Percentiles rank a stretch among this genome's conserved stretches.
Evolutionary conservation across 2,888 invertebrate genomes (phyloP).

Genomic region (Diploptera punctata): DNA sequence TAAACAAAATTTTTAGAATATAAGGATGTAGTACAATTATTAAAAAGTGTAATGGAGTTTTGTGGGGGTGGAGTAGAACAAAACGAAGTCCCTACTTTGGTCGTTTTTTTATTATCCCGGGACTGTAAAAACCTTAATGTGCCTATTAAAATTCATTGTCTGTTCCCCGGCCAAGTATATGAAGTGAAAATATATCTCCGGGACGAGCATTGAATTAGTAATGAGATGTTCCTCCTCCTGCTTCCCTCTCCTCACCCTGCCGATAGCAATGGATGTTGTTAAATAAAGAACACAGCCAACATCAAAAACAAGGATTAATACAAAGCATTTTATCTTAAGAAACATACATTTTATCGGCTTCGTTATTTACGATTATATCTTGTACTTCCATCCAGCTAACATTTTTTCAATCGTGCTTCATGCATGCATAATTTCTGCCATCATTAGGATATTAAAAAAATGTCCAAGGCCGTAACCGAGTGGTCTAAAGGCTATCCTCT

Average conservation of each 20-base stretch:
- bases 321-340: too few species aligned
- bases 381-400: too few species aligned
- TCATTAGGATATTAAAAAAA: too few species aligned
- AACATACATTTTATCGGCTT: too few species aligned
- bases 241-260: slow-evolving; percentile 8
- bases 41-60: too few species aligned
- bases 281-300: slow-evolving; percentile 9
- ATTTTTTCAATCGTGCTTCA: too few species aligned
- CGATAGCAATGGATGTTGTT: slow-evolving; percentile 30
- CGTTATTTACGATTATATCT: too few species aligned
- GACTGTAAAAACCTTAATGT: slow-evolving; percentile 42
- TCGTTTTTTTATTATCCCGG: slow-evolving; percentile 21
- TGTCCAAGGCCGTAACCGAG: too few species aligned
- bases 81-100: slow-evolving; percentile 27
- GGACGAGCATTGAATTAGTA: slow-evolving; percentile 53
- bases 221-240: slow-evolving; percentile 31
- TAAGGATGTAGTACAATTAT: too few species aligned
- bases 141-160: slow-evolving; percentile 55
- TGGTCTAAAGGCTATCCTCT: too few species aligned
- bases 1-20: too few species aligned
- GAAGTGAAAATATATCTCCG: slow-evolving; percentile 57
- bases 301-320: neutral
- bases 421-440: too few species aligned
- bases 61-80: slow-evolving; percentile 12
- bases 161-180: slow-evolving; percentile 54